phyloP scores from a whole-genome alignment of 2,888 invertebrate genomes.

The Gortyna flavago region DNA sequence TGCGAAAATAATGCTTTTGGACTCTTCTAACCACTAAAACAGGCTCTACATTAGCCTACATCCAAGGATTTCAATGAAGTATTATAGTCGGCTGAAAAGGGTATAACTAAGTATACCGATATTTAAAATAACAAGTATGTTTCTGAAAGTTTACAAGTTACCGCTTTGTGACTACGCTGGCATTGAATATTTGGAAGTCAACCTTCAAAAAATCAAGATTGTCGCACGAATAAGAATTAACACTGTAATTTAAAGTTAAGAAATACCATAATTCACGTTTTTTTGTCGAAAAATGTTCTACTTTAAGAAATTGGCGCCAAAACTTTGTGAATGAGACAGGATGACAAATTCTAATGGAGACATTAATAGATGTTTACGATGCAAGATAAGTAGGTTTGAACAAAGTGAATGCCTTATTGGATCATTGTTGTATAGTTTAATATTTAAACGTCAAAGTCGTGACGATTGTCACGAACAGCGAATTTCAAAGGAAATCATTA shows the following conservation, averaged over 20 bases:
- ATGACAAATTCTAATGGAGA: constrained; percentile 22
- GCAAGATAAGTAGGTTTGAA: constrained; percentile 46
- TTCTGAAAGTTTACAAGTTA: constrained; percentile 50
- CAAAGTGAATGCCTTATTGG: constrained; percentile 64
- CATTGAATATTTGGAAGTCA: constrained; percentile 64
- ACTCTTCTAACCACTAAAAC: neutral
- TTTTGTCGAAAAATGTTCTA: constrained; percentile 28
- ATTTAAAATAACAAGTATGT: constrained; percentile 3
- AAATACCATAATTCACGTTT: constrained; percentile 37
- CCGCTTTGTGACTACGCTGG: constrained; percentile 56
- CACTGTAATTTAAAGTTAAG: constrained; percentile 42
- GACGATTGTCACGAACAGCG: constrained; percentile 72
- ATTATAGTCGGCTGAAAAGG: neutral
- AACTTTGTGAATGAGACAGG: constrained; percentile 30
- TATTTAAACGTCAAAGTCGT: constrained; percentile 72
- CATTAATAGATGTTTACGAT: constrained; percentile 39
- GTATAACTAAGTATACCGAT: neutral
- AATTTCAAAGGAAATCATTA: constrained; percentile 60
- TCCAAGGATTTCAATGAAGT: neutral
- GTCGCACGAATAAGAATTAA: constrained; percentile 44
- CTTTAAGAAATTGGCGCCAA: constrained; percentile 57
- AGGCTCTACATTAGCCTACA: neutral
- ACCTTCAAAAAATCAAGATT: constrained; percentile 67
- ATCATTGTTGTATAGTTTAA: constrained; percentile 63
- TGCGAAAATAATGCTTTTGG: constrained; percentile 22